Percentiles rank a stretch among this genome's conserved stretches.
phyloP scores from a whole-genome alignment of 2,113 vertebrate genomes.

The Otus sunia region DNA sequence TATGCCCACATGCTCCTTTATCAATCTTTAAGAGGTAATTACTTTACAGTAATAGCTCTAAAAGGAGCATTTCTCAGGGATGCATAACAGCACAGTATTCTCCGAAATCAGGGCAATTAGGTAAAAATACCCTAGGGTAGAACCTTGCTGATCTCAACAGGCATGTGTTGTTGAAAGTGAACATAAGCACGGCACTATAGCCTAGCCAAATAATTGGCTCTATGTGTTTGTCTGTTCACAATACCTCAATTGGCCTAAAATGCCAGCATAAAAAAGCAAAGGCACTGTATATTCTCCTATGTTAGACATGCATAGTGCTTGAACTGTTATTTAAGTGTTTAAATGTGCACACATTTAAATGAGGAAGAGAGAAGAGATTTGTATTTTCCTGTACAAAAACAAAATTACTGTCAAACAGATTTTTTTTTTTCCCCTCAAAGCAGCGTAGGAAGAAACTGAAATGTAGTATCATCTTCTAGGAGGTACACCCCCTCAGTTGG shows the following conservation, averaged over 20 bases:
- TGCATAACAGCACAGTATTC: background rate
- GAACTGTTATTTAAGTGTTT: background rate
- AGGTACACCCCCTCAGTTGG: background rate
- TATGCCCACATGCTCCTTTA: background rate
- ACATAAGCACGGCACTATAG: background rate
- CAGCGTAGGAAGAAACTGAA: background rate
- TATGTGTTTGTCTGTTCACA: background rate
- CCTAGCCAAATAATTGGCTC: background rate
- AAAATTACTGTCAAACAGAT: background rate
- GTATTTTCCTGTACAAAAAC: background rate
- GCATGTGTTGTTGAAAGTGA: background rate
- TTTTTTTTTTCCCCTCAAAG: background rate
- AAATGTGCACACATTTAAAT: background rate
- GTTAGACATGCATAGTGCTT: background rate
- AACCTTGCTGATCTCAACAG: background rate
- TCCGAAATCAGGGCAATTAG: background rate
- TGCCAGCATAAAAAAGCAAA: background rate
- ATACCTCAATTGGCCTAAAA: background rate
- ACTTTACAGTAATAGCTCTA: background rate
- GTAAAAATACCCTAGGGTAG: background rate
- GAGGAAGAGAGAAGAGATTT: background rate
- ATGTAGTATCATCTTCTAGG: background rate
- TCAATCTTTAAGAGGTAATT: background rate
- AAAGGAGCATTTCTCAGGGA: background rate
- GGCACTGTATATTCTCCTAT: background rate